Percentiles rank a stretch among this genome's conserved stretches.
phyloP scores from a whole-genome alignment of 2,888 invertebrate species.

The Lepetodrilus schrolli region DNA sequence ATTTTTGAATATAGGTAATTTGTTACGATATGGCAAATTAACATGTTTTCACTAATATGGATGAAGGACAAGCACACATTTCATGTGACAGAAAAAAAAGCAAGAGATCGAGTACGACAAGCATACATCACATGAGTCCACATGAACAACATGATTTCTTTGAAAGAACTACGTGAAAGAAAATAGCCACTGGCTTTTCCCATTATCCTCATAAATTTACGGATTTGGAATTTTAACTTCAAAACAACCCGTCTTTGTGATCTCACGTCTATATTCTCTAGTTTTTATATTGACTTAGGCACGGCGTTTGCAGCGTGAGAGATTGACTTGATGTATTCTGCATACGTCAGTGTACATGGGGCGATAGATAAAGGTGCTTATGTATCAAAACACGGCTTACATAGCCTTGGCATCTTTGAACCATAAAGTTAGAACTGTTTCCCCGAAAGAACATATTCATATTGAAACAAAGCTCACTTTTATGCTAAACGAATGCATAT shows the following conservation, averaged over 20 bases:
- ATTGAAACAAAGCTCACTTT: no score
- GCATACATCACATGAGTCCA: no score
- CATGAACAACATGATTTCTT: no score
- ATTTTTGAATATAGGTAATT: no score
- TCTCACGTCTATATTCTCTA: not conserved
- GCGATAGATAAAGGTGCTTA: constrained; percentile 1
- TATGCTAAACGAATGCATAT: no score
- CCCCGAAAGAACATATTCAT: no score
- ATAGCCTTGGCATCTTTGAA: not conserved
- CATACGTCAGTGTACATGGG: not conserved
- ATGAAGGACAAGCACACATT: no score
- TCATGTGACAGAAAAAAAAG: no score
- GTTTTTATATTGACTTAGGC: constrained; percentile 11
- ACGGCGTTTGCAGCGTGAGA: not conserved
- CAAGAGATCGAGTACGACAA: no score
- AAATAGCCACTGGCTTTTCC: not conserved
- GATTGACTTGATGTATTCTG: not conserved
- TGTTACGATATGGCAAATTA: no score
- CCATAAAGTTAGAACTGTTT: constrained; percentile 9
- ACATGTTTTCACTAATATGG: no score
- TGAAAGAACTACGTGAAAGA: no score
- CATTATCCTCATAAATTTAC: constrained; percentile 18
- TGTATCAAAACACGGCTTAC: not conserved
- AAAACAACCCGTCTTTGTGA: constrained; percentile 23
- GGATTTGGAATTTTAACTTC: not conserved